phyloP scores from a whole-genome alignment of 2,888 invertebrate species.

The Acrobasis suavella region DNA sequence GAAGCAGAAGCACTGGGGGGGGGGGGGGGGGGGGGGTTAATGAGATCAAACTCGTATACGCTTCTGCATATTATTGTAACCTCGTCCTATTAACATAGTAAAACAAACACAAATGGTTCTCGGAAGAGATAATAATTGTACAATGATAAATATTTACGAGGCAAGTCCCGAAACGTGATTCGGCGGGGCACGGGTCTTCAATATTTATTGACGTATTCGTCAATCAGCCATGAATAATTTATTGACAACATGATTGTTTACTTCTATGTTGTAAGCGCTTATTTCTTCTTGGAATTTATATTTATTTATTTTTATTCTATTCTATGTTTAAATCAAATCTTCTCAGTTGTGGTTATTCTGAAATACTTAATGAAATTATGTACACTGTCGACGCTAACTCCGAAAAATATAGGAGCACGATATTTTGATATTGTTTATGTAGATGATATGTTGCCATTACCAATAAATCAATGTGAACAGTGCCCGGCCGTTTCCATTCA shows the following conservation, averaged over 20 bases:
- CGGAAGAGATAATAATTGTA: constrained; percentile 7
- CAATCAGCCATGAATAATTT: constrained; percentile 8
- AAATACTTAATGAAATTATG: too few species aligned
- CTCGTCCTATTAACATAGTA: constrained; percentile 10
- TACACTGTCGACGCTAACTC: too few species aligned
- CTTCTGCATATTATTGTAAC: not conserved
- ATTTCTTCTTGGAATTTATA: too few species aligned
- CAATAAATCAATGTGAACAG: not conserved
- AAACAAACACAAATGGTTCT: not conserved
- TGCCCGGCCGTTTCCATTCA: not conserved
- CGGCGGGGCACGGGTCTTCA: constrained; percentile 4
- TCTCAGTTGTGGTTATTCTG: too few species aligned
- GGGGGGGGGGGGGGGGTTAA: too few species aligned
- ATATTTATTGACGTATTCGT: constrained; percentile 7
- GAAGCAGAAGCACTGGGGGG: too few species aligned
- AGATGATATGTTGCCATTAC: too few species aligned
- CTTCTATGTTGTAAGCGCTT: not conserved
- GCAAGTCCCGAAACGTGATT: constrained; percentile 9
- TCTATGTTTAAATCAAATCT: too few species aligned
- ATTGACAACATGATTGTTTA: constrained; percentile 2
- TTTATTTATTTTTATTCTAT: not conserved
- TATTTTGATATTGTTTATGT: too few species aligned
- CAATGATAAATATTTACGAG: constrained; percentile 11
- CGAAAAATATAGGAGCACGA: too few species aligned
- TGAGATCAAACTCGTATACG: too few species aligned